Evolutionary conservation across 2,797 vertebrate species (phyloP).

Genomic region (Podarcis lilfordi): DNA sequence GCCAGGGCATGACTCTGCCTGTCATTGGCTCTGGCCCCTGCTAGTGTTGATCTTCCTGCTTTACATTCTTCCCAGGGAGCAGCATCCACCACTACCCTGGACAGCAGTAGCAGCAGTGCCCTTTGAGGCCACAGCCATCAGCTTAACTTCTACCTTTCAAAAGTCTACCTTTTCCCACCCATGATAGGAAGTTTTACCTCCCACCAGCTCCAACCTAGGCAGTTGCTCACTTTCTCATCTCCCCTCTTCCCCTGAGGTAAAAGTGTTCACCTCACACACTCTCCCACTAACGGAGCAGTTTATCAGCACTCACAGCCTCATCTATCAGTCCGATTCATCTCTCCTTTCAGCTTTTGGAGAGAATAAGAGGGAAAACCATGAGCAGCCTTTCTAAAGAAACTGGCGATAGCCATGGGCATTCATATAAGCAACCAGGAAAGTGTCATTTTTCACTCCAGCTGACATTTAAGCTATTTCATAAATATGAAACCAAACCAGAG

Average conservation of each 20-base stretch:
- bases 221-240: conserved; percentile 23
- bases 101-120: too few relatives aligned
- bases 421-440: conserved; percentile 79
- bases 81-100: too few relatives aligned
- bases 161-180: background rate
- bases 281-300: conserved; percentile 65
- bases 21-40: too few relatives aligned
- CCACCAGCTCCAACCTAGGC: background rate
- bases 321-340: conserved; percentile 70
- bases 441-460: conserved; percentile 81
- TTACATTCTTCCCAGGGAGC: too few relatives aligned
- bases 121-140: background rate
- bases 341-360: conserved; percentile 62
- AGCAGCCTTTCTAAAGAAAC: conserved; percentile 71
- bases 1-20: too few relatives aligned
- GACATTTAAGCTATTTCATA: conserved; percentile 84
- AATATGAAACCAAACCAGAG: conserved; percentile 81
- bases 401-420: conserved; percentile 76
- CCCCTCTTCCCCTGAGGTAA: background rate
- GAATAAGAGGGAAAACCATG: conserved; percentile 62
- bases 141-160: background rate
- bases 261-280: background rate
- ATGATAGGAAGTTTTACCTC: background rate
- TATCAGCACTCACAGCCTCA: conserved; percentile 61
- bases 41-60: too few relatives aligned